Conservation (phyloP, 2,888 invertebrate genomes). For the Lamellibrachia columna region DNA sequence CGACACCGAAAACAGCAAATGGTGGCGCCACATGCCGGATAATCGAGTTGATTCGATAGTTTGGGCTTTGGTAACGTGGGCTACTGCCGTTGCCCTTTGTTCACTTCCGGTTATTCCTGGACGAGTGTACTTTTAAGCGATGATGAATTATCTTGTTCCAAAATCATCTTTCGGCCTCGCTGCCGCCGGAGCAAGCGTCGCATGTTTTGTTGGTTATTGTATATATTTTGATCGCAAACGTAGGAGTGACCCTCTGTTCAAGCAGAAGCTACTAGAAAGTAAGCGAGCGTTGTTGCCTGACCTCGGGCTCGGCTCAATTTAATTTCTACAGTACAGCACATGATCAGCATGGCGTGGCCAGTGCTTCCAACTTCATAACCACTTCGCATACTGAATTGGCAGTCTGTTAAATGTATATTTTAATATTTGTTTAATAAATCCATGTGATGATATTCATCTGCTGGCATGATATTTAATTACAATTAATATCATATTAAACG, state of each 20-base stretch:
- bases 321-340: not conserved
- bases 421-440: not conserved
- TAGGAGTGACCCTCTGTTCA: constrained; percentile 93
- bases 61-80: not conserved
- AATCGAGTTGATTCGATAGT: no score
- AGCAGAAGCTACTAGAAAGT: constrained; percentile 95
- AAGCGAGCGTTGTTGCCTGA: constrained; percentile 56
- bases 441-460: not conserved
- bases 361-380: not conserved
- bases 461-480: not conserved
- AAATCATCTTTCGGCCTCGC: constrained; percentile 72
- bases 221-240: constrained; percentile 97
- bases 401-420: not conserved
- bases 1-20: no score
- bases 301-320: not conserved
- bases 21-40: no score
- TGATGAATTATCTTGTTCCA: constrained; percentile 28
- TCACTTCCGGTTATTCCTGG: not conserved
- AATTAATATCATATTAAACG: not conserved
- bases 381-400: not conserved
- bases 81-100: constrained; percentile 5
- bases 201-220: constrained; percentile 91
- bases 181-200: constrained; percentile 83
- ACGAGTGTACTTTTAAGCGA: not conserved
- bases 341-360: not conserved